Base-by-base conservation (phyloP, 2,888 invertebrate species). In the Diogma glabrata region DNA sequence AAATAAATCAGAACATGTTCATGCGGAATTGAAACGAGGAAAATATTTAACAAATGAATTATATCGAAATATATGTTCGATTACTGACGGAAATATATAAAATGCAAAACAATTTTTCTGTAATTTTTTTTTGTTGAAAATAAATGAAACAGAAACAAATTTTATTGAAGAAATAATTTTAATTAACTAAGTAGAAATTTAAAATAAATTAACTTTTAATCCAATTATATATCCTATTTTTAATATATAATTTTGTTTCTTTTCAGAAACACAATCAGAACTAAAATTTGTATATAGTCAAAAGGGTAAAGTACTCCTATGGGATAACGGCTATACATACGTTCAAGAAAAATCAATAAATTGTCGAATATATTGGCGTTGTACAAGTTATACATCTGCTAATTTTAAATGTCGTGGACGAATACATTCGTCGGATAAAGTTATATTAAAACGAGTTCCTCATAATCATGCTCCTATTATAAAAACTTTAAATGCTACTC, bases 301-400 rank as follows among this genome's bases (percentile, higher is more conserved):
- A 54, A 70, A 70, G 52, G 69, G 69, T 40, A 64, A 64, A 47
- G 60, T 57, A 7, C 60, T 66, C 54, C 54, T 70, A 16, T 54
- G 60, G 8, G 56, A 61, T 43, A 60, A 64, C 2, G 67, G 65
- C 19, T 66, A 56, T 56, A 64, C 62, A 53, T 70, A 66, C 52
- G 65, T 69, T 2, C 61, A 62, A 10, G 70, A 70, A 50, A 70
- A 69, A 56, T 55, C 56, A 16, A 61, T 67, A 14, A 62, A 64
- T 1, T 56, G 58, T 20, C 70, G 70, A 55, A 62, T 63, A 8
- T 70, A 70, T 55, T 70, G 70, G 70, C 63, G 70, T 24, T 70
- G 70, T 55, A 66, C 64, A 2, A 63, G 67, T 51, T 70, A 70
- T 48, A 70, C 70, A 7, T 69, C 70, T 4, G 51, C 56, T 0